phyloP scores from a whole-genome alignment of 2,113 vertebrate species.

The Silurus meridionalis region DNA sequence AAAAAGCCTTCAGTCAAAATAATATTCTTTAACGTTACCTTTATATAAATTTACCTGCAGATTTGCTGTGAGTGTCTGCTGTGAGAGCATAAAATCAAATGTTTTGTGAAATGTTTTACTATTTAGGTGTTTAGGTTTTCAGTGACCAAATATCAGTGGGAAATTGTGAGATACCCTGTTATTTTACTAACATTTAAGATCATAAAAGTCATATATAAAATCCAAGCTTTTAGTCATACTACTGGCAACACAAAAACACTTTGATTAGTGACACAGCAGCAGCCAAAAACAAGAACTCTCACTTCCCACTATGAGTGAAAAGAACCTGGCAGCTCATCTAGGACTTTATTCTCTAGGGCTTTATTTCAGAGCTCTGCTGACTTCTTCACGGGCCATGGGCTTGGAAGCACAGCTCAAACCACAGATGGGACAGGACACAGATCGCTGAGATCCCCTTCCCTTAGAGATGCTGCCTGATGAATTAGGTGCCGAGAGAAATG shows the following conservation, averaged over 20 bases:
- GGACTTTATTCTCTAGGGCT: background rate
- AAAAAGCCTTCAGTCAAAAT: no score
- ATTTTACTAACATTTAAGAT: background rate
- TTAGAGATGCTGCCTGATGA: slow-evolving; percentile 27
- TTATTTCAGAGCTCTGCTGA: slow-evolving; percentile 11
- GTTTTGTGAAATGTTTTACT: background rate
- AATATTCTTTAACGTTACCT: no score
- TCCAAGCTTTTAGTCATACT: slow-evolving; percentile 1
- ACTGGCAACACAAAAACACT: background rate
- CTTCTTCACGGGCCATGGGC: slow-evolving; percentile 3
- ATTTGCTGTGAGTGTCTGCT: background rate
- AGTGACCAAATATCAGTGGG: background rate
- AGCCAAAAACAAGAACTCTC: slow-evolving; percentile 11
- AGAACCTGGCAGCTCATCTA: slow-evolving; percentile 21
- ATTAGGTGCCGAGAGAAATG: slow-evolving; percentile 26
- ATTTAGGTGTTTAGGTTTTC: background rate
- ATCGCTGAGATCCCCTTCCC: slow-evolving; percentile 20
- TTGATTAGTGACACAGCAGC: background rate
- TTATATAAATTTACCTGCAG: background rate
- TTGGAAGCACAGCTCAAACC: slow-evolving; percentile 15
- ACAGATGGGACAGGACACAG: slow-evolving; percentile 10
- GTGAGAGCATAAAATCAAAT: background rate
- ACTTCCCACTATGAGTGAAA: slow-evolving; percentile 7
- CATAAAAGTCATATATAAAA: slow-evolving; percentile 9
- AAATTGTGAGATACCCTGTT: background rate